phyloP scores from a whole-genome alignment of 1,140 invertebrate species.

The Drosophila guanche region DNA sequence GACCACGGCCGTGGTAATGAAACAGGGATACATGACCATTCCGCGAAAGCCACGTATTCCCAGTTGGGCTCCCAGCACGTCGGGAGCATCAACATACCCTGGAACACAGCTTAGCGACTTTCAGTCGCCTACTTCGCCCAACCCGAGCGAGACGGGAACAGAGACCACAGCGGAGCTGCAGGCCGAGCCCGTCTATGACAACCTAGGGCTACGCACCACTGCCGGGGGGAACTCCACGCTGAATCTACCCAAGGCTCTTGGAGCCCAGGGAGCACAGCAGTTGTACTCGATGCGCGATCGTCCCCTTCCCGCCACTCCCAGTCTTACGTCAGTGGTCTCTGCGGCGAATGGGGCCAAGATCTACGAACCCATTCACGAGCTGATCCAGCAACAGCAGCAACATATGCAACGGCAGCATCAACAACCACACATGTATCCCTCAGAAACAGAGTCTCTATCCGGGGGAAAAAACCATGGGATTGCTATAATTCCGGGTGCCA shows the following conservation, averaged over 20 bases:
- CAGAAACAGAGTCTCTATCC: constrained; percentile 75
- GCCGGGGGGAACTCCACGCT: constrained; percentile 92
- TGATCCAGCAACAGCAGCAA: constrained; percentile 68
- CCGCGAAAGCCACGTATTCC: constrained; percentile 91
- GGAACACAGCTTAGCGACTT: constrained; percentile 72
- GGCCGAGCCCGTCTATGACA: constrained; percentile 92
- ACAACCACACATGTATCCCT: constrained; percentile 42
- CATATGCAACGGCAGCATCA: constrained; percentile 48
- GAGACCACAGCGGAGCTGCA: constrained; percentile 84
- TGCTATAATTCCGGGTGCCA: constrained; percentile 65
- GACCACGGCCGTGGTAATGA: constrained; percentile 85
- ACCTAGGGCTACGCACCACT: constrained; percentile 91
- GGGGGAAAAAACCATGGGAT: constrained; percentile 55
- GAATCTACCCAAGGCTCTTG: constrained; percentile 87
- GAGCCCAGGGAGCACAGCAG: constrained; percentile 83
- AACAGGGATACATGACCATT: constrained; percentile 92
- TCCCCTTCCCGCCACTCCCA: constrained; percentile 86
- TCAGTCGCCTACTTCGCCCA: constrained; percentile 84
- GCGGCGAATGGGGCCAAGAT: constrained; percentile 76
- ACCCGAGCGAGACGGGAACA: constrained; percentile 84
- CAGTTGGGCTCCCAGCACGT: constrained; percentile 89
- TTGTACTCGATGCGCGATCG: constrained; percentile 85
- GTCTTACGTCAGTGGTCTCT: constrained; percentile 85
- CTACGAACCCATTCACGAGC: constrained; percentile 79
- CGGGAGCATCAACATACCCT: constrained; percentile 81